Evolutionary conservation across 2,888 invertebrate genomes (phyloP).

Genomic region (Platycnemis pennipes): DNA sequence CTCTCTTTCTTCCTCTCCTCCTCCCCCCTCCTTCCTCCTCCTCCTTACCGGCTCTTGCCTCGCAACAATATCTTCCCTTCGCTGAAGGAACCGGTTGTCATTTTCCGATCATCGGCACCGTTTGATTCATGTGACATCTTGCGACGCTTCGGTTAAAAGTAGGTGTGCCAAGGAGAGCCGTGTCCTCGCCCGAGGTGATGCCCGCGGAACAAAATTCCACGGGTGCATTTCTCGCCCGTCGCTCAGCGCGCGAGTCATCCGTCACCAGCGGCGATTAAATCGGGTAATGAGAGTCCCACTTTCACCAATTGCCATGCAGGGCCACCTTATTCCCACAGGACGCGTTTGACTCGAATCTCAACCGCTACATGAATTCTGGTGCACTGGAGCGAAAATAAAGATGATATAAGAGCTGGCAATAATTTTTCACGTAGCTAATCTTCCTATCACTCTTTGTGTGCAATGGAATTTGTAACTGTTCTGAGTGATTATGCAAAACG

Average conservation of each 20-base stretch:
- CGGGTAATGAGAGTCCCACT: slow-evolving; percentile 18
- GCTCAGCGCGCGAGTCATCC: not conserved
- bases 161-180: not conserved
- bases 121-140: slow-evolving; percentile 38
- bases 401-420: not conserved
- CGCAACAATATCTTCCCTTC: slow-evolving; percentile 37
- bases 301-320: not conserved
- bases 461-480: too few relatives aligned
- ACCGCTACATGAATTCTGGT: not conserved
- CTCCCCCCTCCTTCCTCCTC: not conserved
- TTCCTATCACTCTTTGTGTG: too few relatives aligned
- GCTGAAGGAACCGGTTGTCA: slow-evolving; percentile 58
- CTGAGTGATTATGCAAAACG: too few relatives aligned
- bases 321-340: not conserved
- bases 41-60: not conserved
- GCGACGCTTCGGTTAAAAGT: not conserved
- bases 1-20: not conserved
- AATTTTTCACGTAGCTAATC: too few relatives aligned
- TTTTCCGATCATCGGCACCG: slow-evolving; percentile 48
- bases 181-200: not conserved
- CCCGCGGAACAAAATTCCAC: not conserved
- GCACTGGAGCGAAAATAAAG: not conserved
- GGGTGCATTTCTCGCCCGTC: not conserved
- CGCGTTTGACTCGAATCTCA: not conserved
- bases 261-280: slow-evolving; percentile 2